Evolutionary conservation across 1,140 invertebrate species (phyloP), one percentile per base, ranked within the genome.

Genomic region (Bombus polaris): DNA sequence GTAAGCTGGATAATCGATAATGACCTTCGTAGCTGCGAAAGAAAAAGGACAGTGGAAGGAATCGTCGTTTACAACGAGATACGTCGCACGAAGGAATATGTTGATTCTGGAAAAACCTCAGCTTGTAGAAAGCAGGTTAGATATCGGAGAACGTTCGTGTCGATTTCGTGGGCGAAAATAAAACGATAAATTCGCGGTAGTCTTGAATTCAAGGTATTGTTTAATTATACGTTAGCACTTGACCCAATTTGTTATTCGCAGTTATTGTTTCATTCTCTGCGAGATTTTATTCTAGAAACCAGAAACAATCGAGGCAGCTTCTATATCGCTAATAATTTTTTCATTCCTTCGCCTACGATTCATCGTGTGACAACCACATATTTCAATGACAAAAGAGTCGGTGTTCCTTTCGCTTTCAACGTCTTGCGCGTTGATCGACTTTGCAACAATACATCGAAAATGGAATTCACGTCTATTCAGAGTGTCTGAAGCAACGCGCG

Each of bases 1-100:
- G 74, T 77, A 35, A 68, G 68, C 37, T 10, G 44, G 75, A 59
- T 84, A 70, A 72, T 80, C 76, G 76, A 85, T 80, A 85, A 57
- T 35, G 76, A 85, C 76, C 83, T 85, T 80, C 68, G 77, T 53
- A 42, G 25, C 6, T 10, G 53, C 72, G 70, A 10, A 44, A 18
- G 57, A 65, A 80, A 85, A 66, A 32, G 65, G 37, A 83, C 62
- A 42, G 62, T 75, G 10, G 47, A 68, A 68, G 62, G 32, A 66
- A 77, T 57, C 32, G 37, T 18, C 44, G 18, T 32, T 53, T 35
- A 8, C 25, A 18, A 62, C 35, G 35, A 68, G n/a, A 66, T 9
- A 22, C 18, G 32, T 37, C 53, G 13, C 59, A 28, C 37, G 25
- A 18, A 42, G 25, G 18, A 18, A 72, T 18, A 47, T 13, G 59